Conservation (phyloP, 2,797 vertebrate species). For the Pipistrellus pipistrellus region DNA sequence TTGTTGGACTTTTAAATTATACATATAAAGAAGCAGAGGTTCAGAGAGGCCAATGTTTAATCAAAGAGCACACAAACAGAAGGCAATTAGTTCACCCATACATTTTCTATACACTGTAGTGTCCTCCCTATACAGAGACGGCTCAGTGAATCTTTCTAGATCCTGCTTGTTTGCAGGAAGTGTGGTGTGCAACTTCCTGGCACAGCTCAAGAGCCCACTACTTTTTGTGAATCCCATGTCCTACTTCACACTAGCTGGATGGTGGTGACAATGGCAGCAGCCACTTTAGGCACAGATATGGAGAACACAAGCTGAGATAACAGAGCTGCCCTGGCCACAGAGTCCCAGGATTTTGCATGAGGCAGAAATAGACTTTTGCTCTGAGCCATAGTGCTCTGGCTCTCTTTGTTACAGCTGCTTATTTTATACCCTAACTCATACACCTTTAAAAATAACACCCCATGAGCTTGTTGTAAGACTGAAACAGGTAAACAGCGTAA, state of each 20-base stretch:
- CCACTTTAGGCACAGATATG: neutral
- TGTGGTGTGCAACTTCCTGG: neutral
- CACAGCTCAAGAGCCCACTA: neutral
- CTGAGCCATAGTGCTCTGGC: neutral
- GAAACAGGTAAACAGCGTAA: neutral
- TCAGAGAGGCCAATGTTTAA: neutral
- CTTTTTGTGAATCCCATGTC: neutral
- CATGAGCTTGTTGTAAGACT: neutral
- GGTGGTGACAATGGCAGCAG: neutral
- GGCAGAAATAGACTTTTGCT: neutral
- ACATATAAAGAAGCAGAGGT: neutral
- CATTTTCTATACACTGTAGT: neutral
- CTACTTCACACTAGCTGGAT: neutral
- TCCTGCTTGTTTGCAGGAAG: neutral
- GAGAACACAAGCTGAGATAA: neutral
- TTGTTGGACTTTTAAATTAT: neutral
- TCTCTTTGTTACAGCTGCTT: neutral
- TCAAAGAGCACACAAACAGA: neutral
- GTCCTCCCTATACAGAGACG: neutral
- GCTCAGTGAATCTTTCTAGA: neutral
- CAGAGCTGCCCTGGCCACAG: neutral
- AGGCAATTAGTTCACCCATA: neutral
- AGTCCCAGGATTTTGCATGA: neutral
- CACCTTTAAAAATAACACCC: neutral
- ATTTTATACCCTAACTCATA: neutral